These are phyloP conservation scores for Eolophus roseicapilla DNA, from an alignment of 2,113 vertebrate species.

Conservation along the genomic window DNA sequence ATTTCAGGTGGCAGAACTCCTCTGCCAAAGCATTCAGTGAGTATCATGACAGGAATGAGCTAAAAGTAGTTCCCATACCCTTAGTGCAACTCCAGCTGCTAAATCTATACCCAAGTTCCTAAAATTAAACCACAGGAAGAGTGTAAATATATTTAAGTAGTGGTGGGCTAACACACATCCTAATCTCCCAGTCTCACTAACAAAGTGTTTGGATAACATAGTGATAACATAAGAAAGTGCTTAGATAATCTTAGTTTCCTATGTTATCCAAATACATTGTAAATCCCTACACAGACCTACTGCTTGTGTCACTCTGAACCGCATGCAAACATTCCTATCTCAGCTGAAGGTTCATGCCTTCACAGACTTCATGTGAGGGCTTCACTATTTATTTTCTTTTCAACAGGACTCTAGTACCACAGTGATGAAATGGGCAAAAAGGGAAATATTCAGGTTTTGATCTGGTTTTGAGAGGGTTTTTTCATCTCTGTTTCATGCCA, in stretches of 20 bases:
- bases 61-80: background rate
- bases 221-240: constrained; percentile 22
- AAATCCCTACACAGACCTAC: background rate
- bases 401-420: background rate
- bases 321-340: background rate
- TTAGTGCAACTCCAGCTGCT: background rate
- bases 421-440: background rate
- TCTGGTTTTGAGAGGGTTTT: background rate
- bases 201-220: constrained; percentile 30
- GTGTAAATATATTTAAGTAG: background rate
- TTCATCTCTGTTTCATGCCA: background rate
- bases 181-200: background rate
- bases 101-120: background rate
- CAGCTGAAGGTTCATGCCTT: background rate
- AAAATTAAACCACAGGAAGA: background rate
- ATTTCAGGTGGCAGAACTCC: background rate
- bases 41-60: background rate
- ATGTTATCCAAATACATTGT: background rate
- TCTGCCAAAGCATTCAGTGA: background rate
- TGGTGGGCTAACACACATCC: background rate
- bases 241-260: constrained; percentile 30
- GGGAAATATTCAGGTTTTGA: background rate
- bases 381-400: constrained; percentile 2
- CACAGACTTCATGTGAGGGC: background rate
- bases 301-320: background rate